Evolutionary conservation across 1,140 invertebrate genomes (phyloP).

Genomic region (Neotoxoptera formosana): DNA sequence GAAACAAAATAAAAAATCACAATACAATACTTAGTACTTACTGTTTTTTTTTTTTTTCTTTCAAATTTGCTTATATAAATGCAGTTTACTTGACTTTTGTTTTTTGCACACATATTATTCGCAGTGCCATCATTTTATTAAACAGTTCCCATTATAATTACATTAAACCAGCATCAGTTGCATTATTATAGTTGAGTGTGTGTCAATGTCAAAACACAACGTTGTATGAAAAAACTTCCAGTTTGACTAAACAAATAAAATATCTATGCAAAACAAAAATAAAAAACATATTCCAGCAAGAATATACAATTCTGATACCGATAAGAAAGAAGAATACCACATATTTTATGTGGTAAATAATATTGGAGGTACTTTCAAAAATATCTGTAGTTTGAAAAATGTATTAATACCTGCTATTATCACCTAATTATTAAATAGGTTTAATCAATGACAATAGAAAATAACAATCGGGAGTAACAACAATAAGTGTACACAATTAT

Average conservation of each 20-base stretch:
- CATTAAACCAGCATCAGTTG: not conserved
- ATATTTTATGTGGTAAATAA: not conserved
- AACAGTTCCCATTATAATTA: not conserved
- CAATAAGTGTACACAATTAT: not conserved
- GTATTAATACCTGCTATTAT: not conserved
- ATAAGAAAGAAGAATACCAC: not conserved
- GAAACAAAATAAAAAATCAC: not conserved
- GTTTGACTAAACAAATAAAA: not conserved
- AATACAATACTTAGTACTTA: not conserved
- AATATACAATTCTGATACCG: not conserved
- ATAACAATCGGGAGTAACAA: not conserved
- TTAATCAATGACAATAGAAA: not conserved
- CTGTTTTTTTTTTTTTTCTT: not conserved
- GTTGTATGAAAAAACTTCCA: not conserved
- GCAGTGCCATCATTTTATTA: not conserved
- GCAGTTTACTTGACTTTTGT: not conserved
- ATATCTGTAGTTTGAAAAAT: not conserved
- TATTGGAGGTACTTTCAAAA: not conserved
- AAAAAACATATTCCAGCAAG: not conserved
- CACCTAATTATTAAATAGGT: not conserved
- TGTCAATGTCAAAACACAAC: not conserved
- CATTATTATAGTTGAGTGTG: not conserved
- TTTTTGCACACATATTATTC: not conserved
- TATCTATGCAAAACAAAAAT: not conserved
- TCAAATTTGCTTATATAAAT: not conserved